Evolutionary conservation across 1,140 invertebrate genomes (phyloP), one percentile per base, ranked within the genome.

Genomic region (Homalodisca vitripennis): DNA sequence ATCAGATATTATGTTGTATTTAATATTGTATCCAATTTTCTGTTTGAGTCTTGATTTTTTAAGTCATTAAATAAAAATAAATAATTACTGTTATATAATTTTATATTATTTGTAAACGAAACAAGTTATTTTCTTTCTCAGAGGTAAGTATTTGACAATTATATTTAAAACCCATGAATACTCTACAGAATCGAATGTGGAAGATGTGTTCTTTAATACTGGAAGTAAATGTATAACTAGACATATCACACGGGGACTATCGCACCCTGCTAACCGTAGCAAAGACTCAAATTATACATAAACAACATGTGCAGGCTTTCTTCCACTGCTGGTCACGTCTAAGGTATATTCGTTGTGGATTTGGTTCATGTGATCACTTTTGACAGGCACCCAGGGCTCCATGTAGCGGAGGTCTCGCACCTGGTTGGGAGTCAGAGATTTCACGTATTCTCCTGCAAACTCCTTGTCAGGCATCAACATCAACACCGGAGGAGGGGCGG

Each of bases 231-330:
- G 14, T 51, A 20, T 22, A 51, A 51, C 22, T 6, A 20, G 17
- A 51, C 48, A 51, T 51, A 51, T 51, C 48, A 51, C 48, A 51
- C 22, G 48, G n/a, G 48, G 3, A 22, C 48, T 22, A 12, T 10
- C 48, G 3, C 22, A 51, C 3, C n/a, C 3, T 6, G 3, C 3
- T 3, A 51, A 20, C 17, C 22, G 3, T 3, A 51, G 22, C 17
- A n/a, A 20, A 51, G 14, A 41, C 34, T 20, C 31, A 2, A 29
- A 27, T 83, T 84, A 86, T 71, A 86, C 85, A 74, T 86, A 86
- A 77, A 86, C 85, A 81, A 86, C 85, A 77, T 86, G 84, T 62
- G 85, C 84, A 77, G 83, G 79, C 74, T 80, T 82, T 70, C 82
- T 80, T 20, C 17, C 22, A 65, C 84, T 81, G 70, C 82, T 81